Evolutionary conservation across 2,797 vertebrate species (phyloP).

Genomic region (Falco columbarius): DNA sequence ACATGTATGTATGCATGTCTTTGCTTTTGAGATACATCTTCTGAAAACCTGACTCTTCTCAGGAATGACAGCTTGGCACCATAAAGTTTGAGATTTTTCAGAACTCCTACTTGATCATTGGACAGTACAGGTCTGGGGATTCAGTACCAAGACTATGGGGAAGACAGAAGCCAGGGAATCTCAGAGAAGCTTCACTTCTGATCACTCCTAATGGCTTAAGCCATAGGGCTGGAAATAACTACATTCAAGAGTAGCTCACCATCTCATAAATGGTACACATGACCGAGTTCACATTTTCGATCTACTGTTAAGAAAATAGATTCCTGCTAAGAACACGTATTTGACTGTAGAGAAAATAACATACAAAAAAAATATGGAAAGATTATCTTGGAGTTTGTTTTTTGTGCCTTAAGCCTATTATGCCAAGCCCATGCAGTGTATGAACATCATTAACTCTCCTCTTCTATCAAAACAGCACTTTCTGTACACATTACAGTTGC

Average conservation of each 20-base stretch:
- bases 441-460: neutral
- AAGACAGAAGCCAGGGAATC: neutral
- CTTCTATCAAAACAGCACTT: neutral
- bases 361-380: neutral
- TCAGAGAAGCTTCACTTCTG: neutral
- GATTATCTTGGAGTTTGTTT: neutral
- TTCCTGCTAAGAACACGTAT: neutral
- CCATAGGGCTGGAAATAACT: neutral
- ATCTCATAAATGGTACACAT: neutral
- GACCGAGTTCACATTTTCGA: neutral
- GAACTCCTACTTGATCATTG: neutral
- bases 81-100: neutral
- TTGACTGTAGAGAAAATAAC: neutral
- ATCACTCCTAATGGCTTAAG: neutral
- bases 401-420: neutral
- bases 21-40: neutral
- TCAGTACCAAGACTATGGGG: fast-evolving
- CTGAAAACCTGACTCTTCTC: neutral
- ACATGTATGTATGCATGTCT: neutral
- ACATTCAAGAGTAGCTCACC: neutral
- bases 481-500: neutral
- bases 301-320: neutral
- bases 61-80: neutral
- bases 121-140: neutral
- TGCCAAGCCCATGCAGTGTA: neutral